Conservation (phyloP, 2,888 invertebrate genomes). For the Noctua pronuba region DNA sequence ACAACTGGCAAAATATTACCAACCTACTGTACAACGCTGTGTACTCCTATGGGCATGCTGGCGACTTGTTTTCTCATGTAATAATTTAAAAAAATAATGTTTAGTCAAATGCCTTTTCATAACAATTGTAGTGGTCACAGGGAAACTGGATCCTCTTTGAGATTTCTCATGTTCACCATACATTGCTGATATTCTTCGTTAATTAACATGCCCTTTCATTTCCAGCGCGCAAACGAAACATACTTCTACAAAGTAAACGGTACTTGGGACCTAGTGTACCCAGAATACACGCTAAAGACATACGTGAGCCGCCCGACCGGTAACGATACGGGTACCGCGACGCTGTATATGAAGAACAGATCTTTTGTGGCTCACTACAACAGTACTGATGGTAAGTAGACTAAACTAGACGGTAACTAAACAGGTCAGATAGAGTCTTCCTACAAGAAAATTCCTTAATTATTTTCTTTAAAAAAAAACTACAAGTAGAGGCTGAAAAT, state of each 20-base stretch:
- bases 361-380: constrained; percentile 85
- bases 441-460: not conserved
- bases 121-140: too few relatives aligned
- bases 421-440: not conserved
- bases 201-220: constrained; percentile 9
- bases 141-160: too few relatives aligned
- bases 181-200: not conserved
- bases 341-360: constrained; percentile 81
- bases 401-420: not conserved
- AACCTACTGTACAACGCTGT: too few relatives aligned
- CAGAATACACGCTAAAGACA: constrained; percentile 78
- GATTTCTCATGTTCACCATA: not conserved
- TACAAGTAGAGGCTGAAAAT: not conserved
- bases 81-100: too few relatives aligned
- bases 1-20: too few relatives aligned
- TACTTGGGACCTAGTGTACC: constrained; percentile 92
- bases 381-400: constrained; percentile 84
- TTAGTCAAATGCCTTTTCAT: too few relatives aligned
- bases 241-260: constrained; percentile 92
- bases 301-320: constrained; percentile 80
- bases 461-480: not conserved
- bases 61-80: too few relatives aligned
- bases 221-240: constrained; percentile 90
- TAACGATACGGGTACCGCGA: constrained; percentile 82
- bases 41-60: too few relatives aligned